phyloP scores from a whole-genome alignment of 2,888 invertebrate genomes.

The Leptinotarsa rubiginosa region DNA sequence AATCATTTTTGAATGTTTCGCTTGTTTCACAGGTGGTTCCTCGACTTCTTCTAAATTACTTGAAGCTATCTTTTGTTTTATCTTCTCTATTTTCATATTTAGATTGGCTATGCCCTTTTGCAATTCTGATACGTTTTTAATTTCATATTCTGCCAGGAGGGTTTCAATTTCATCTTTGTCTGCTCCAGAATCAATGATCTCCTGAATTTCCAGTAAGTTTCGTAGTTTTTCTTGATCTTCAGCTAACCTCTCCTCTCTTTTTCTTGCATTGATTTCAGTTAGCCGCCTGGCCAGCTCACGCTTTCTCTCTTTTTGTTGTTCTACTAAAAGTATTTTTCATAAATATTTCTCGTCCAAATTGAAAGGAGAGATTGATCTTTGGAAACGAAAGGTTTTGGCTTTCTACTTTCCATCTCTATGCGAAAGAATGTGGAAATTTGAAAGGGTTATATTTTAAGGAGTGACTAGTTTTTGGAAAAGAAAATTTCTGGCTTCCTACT shows the following conservation, averaged over 20 bases:
- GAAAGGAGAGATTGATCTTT: no score
- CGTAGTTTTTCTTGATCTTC: constrained; percentile 90
- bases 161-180: constrained; percentile 72
- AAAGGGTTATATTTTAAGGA: no score
- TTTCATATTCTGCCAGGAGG: constrained; percentile 80
- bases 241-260: constrained; percentile 86
- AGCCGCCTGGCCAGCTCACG: constrained; percentile 86
- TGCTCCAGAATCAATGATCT: constrained; percentile 80
- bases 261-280: constrained; percentile 89
- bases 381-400: no score
- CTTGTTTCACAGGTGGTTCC: constrained; percentile 63
- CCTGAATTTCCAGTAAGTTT: constrained; percentile 81
- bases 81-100: constrained; percentile 80
- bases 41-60: constrained; percentile 70
- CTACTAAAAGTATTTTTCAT: constrained; percentile 66
- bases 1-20: constrained; percentile 64
- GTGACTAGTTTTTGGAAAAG: no score
- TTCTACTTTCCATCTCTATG: no score
- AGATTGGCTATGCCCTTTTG: constrained; percentile 79
- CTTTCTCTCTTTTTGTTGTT: constrained; percentile 88
- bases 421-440: no score
- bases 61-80: constrained; percentile 80
- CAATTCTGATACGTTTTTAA: constrained; percentile 83
- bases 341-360: not conserved
- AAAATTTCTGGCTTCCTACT: no score